Evolutionary conservation across 2,113 vertebrate genomes (phyloP).

Genomic region (Platysternon megacephalum): DNA sequence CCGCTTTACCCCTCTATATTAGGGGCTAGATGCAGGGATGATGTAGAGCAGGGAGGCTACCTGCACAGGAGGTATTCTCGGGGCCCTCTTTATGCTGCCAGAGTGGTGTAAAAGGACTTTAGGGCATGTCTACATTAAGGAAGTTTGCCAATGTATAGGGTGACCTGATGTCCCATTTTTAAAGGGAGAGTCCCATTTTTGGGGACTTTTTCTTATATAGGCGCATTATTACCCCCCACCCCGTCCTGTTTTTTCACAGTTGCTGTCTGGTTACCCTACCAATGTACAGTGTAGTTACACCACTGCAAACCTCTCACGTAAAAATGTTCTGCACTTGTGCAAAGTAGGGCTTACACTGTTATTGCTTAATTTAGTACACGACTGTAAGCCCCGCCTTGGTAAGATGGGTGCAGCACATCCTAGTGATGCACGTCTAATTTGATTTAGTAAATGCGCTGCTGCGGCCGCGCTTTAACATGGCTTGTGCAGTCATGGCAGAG

Average conservation of each 20-base stretch:
- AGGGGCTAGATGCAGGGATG: rapidly evolving
- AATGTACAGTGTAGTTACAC: background rate
- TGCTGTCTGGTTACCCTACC: no score
- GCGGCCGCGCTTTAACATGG: no score
- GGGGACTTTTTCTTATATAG: no score
- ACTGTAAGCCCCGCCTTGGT: background rate
- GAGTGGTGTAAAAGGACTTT: background rate
- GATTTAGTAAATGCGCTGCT: background rate
- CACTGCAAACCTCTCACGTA: background rate
- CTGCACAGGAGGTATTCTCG: background rate
- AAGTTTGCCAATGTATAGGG: background rate
- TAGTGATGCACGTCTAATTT: background rate
- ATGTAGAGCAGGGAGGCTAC: background rate
- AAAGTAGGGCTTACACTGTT: background rate
- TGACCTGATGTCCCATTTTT: no score
- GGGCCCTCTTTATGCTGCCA: background rate
- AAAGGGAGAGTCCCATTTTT: no score
- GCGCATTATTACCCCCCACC: no score
- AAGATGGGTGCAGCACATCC: background rate
- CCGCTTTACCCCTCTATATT: rapidly evolving
- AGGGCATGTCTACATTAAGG: background rate
- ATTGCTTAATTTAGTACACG: background rate
- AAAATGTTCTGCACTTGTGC: background rate
- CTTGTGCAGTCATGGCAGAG: background rate
- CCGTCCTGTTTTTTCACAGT: no score